Evolutionary conservation across 2,888 invertebrate genomes (phyloP).

Genomic region (Sinodicranocentrus sp.): DNA sequence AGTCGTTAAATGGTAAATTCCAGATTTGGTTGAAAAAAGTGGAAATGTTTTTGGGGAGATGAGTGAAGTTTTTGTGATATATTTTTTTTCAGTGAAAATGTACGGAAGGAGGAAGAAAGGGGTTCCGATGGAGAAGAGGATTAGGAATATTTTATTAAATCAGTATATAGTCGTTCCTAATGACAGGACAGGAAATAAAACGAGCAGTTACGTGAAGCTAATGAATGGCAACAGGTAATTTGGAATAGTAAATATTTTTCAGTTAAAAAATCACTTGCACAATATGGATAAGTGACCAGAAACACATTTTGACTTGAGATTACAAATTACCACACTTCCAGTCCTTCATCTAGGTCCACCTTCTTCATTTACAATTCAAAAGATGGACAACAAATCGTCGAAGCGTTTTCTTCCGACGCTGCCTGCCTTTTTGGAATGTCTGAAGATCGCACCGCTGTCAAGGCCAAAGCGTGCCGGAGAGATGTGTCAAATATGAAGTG

Average conservation of each 20-base stretch:
- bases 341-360: slow-evolving; percentile 12
- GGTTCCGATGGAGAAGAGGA: slow-evolving; percentile 30
- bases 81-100: slow-evolving; percentile 45
- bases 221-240: not conserved
- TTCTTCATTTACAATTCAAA: slow-evolving; percentile 45
- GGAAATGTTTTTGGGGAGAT: too few species aligned
- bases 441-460: slow-evolving; percentile 48
- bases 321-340: too few species aligned
- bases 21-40: too few species aligned
- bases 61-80: not conserved
- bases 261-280: not conserved
- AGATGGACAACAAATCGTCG: slow-evolving; percentile 42
- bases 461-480: slow-evolving; percentile 58
- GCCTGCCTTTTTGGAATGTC: slow-evolving; percentile 66
- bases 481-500: slow-evolving; percentile 61
- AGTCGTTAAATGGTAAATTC: slow-evolving; percentile 44
- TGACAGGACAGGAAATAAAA: slow-evolving; percentile 26
- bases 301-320: not conserved
- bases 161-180: slow-evolving; percentile 43
- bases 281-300: too few species aligned
- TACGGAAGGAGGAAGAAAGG: slow-evolving; percentile 27
- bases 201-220: slow-evolving; percentile 41
- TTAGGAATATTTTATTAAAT: slow-evolving; percentile 59
- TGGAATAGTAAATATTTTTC: not conserved
- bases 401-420: slow-evolving; percentile 51